phyloP scores from a whole-genome alignment of 1,140 invertebrate species.

The Daktulosphaira vitifoliae region DNA sequence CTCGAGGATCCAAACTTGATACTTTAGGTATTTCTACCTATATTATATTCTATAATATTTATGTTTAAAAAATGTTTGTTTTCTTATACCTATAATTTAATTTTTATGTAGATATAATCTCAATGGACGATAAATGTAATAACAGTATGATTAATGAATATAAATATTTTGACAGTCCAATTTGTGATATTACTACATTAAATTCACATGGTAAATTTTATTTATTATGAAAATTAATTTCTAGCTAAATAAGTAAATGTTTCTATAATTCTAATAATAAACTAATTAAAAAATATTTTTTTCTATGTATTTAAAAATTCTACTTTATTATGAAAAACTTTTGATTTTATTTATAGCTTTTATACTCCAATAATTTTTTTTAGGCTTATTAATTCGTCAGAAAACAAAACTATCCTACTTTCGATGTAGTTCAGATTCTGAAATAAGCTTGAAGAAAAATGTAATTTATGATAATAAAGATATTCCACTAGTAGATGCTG shows the following conservation, averaged over 20 bases:
- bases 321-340: background rate
- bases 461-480: slow-evolving; percentile 1
- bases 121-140: background rate
- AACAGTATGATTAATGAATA: background rate
- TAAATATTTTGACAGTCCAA: background rate
- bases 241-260: too few species aligned
- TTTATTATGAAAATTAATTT: too few species aligned
- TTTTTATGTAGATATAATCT: slow-evolving; percentile 15
- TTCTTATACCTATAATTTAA: too few species aligned
- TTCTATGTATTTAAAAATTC: background rate
- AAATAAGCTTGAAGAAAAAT: background rate
- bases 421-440: background rate
- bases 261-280: background rate
- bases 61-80: too few species aligned
- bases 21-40: slow-evolving; percentile 11
- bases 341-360: background rate
- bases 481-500: slow-evolving; percentile 6
- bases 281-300: background rate
- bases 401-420: slow-evolving; percentile 21
- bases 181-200: slow-evolving; percentile 6
- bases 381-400: slow-evolving; percentile 14
- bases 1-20: background rate
- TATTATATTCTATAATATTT: too few species aligned
- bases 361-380: background rate
- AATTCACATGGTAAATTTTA: slow-evolving; percentile 3